Evolutionary conservation across 2,797 vertebrate species (phyloP).

Genomic region (Zenarchopterus dispar): DNA sequence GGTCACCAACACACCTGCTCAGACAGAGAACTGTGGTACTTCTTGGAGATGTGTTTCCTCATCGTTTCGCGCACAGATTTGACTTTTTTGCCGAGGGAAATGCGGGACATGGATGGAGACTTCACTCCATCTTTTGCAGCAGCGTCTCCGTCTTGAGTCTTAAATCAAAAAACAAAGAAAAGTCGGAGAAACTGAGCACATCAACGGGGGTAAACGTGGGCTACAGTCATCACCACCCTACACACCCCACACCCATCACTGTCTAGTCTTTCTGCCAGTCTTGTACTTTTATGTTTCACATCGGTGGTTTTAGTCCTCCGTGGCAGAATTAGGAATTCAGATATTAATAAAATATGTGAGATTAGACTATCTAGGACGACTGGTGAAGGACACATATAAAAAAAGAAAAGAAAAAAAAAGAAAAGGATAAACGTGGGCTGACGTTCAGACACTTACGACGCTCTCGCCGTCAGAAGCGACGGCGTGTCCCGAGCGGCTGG

Average conservation of each 20-base stretch:
- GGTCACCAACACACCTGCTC: constrained; percentile 85
- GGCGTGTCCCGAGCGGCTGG: constrained; percentile 86
- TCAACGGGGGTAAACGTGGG: too few relatives aligned
- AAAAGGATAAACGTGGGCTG: too few relatives aligned
- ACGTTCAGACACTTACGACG: constrained; percentile 77
- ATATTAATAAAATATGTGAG: too few relatives aligned
- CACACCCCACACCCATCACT: too few relatives aligned
- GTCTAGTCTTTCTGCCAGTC: too few relatives aligned
- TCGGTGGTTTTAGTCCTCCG: too few relatives aligned
- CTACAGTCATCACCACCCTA: too few relatives aligned
- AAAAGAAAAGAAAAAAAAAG: too few relatives aligned
- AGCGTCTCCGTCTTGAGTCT: constrained; percentile 88
- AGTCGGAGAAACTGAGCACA: not conserved
- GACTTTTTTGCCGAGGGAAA: constrained; percentile 96
- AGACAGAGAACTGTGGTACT: constrained; percentile 89
- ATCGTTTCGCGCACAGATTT: constrained; percentile 98
- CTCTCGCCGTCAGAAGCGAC: constrained; percentile 78
- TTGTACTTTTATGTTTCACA: too few relatives aligned
- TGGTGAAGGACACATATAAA: too few relatives aligned
- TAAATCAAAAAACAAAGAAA: not conserved
- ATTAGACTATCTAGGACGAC: too few relatives aligned
- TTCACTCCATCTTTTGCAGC: constrained; percentile 88
- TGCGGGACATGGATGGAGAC: constrained; percentile 89
- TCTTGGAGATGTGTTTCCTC: constrained; percentile 97
- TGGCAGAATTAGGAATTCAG: too few relatives aligned